Conservation (phyloP, 2,113 vertebrate genomes). For the Macheiramphus alcinus region DNA sequence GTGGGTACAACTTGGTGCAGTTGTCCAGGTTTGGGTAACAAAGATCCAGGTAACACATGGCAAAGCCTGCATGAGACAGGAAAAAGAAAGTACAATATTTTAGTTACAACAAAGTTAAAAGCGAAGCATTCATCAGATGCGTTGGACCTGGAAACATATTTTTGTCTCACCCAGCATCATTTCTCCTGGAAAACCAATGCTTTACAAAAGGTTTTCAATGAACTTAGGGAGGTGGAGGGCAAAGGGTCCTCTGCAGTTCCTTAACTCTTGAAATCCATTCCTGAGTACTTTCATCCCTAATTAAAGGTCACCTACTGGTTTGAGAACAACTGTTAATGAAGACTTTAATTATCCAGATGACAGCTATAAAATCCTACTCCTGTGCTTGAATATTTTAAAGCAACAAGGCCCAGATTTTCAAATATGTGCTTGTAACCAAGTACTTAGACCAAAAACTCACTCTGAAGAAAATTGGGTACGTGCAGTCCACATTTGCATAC, state of each 20-base stretch:
- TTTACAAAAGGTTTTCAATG: not conserved
- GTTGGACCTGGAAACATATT: not conserved
- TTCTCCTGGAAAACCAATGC: not conserved
- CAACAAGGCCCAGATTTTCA: not conserved
- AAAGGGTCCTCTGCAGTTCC: not conserved
- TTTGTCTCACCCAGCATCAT: not conserved
- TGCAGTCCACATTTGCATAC: not conserved
- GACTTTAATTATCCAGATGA: slow-evolving; percentile 52
- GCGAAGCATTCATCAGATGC: not conserved
- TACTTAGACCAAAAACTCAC: not conserved
- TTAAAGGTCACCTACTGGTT: slow-evolving; percentile 58
- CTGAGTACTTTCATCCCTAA: slow-evolving; percentile 27
- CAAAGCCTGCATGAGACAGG: not conserved
- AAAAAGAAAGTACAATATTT: not conserved
- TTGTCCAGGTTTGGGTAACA: not conserved
- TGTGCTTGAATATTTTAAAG: slow-evolving; percentile 29
- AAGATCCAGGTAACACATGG: not conserved
- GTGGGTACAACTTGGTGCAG: not conserved
- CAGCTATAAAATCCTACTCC: slow-evolving; percentile 35
- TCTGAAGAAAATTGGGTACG: not conserved
- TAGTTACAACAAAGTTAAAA: not conserved
- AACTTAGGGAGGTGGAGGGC: not conserved
- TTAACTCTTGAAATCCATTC: slow-evolving; percentile 17
- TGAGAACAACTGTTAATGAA: slow-evolving; percentile 41
- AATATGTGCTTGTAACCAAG: not conserved